A percentile compares a stretch with the other conserved stretches of the same genome.
phyloP scores from a whole-genome alignment of 2,797 vertebrate species.

The Tapirus indicus region DNA sequence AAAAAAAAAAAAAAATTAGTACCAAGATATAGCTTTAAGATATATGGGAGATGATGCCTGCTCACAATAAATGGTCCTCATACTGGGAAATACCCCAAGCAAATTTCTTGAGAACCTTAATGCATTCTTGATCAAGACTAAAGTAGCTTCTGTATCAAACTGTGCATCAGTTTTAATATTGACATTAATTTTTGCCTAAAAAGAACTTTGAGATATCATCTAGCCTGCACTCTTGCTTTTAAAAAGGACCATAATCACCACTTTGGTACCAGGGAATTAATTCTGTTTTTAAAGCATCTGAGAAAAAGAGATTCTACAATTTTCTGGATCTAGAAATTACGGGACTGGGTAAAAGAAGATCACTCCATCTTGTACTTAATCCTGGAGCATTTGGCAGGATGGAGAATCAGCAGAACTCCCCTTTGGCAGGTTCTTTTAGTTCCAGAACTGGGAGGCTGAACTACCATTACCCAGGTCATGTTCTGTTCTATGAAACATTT shows the following conservation, averaged over 20 bases:
- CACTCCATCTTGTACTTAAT: background rate
- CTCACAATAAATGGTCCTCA: constrained; percentile 3
- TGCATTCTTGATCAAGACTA: background rate
- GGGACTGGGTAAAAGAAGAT: background rate
- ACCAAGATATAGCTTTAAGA: constrained; percentile 13
- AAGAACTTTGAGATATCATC: background rate
- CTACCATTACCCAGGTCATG: background rate
- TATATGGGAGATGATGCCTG: constrained; percentile 41
- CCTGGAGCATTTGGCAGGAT: background rate
- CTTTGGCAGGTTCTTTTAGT: too few relatives aligned
- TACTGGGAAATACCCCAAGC: background rate
- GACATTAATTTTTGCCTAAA: background rate
- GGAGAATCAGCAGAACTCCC: background rate
- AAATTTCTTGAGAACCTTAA: constrained; percentile 9
- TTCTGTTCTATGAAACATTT: background rate
- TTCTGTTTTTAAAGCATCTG: background rate
- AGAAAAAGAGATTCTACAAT: constrained; percentile 14
- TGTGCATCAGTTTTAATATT: constrained; percentile 10
- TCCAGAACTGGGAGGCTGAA: background rate
- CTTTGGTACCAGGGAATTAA: background rate
- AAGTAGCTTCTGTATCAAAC: constrained; percentile 30
- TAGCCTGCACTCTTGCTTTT: background rate
- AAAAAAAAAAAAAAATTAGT: too few relatives aligned
- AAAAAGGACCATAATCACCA: background rate
- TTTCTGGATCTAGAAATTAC: background rate